Evolutionary conservation across 53 echinoderm and acorn worm species (phyloP).

Genomic region (Crossaster papposus): DNA sequence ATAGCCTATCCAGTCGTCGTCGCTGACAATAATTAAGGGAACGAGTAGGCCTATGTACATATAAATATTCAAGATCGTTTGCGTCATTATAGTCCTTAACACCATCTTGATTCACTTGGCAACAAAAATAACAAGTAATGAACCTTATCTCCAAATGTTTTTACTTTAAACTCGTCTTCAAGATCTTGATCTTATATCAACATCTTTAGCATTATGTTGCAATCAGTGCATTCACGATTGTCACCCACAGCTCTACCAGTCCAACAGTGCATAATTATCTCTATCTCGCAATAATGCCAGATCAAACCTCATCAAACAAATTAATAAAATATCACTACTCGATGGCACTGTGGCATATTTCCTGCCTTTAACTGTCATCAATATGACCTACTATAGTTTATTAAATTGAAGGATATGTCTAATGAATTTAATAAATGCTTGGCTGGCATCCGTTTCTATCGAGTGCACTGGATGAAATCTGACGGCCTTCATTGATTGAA

Average conservation of each 20-base stretch:
- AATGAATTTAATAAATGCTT: constrained; percentile 7
- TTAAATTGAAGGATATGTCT: not conserved
- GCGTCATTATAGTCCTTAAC: no score
- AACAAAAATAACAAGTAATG: no score
- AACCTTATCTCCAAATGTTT: no score
- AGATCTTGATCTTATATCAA: no score
- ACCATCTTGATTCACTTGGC: no score
- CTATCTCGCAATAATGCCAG: not conserved
- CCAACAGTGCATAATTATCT: not conserved
- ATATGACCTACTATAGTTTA: constrained; percentile 2
- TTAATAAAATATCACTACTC: constrained; percentile 1
- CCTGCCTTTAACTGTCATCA: not conserved
- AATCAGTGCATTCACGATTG: not conserved
- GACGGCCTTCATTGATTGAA: constrained; percentile 2
- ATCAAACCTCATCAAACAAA: constrained; percentile 15
- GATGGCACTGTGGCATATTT: not conserved
- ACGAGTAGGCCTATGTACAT: no score
- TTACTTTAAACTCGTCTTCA: no score
- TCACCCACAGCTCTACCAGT: not conserved
- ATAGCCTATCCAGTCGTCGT: no score
- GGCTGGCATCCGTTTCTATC: not conserved
- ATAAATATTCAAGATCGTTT: no score
- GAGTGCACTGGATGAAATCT: not conserved
- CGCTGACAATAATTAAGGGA: no score
- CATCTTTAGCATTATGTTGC: not conserved